phyloP scores from a whole-genome alignment of 1,140 invertebrate species.

The Rhynchophorus ferrugineus region DNA sequence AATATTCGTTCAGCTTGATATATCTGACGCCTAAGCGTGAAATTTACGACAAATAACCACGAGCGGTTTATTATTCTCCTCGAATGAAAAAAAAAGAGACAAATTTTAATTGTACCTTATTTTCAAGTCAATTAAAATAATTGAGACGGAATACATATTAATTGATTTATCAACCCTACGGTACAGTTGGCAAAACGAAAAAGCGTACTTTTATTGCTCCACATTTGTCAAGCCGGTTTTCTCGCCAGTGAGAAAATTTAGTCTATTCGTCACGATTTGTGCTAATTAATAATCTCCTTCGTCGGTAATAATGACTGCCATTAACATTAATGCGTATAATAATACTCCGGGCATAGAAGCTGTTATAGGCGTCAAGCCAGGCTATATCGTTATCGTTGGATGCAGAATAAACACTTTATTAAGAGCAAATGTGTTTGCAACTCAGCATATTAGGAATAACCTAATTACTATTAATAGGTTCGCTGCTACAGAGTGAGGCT shows the following conservation, averaged over 20 bases:
- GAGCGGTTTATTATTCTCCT: too few species aligned
- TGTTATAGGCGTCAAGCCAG: conserved; percentile 24
- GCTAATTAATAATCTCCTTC: conserved; percentile 24
- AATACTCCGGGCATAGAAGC: conserved; percentile 19
- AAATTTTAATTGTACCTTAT: conserved; percentile 6
- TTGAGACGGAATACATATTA: conserved; percentile 19
- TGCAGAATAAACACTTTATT: conserved; percentile 27
- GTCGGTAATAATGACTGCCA: conserved; percentile 24
- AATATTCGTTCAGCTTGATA: too few species aligned
- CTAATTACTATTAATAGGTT: conserved; percentile 25
- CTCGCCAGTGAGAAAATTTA: conserved; percentile 22
- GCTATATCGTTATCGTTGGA: conserved; percentile 22
- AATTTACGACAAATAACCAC: too few species aligned
- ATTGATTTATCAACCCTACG: conserved; percentile 22
- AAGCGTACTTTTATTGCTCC: conserved; percentile 19
- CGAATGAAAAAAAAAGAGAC: too few species aligned
- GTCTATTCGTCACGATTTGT: conserved; percentile 25
- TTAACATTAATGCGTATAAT: conserved; percentile 25
- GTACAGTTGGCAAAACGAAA: conserved; percentile 17
- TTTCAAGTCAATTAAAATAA: conserved; percentile 9
- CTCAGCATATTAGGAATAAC: conserved; percentile 24
- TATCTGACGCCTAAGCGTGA: too few species aligned
- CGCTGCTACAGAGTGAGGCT: conserved; percentile 9
- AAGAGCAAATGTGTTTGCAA: conserved; percentile 24
- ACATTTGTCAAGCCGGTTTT: conserved; percentile 23